Conservation (phyloP, 2,888 invertebrate genomes). For the Phymatocera aterrima region DNA sequence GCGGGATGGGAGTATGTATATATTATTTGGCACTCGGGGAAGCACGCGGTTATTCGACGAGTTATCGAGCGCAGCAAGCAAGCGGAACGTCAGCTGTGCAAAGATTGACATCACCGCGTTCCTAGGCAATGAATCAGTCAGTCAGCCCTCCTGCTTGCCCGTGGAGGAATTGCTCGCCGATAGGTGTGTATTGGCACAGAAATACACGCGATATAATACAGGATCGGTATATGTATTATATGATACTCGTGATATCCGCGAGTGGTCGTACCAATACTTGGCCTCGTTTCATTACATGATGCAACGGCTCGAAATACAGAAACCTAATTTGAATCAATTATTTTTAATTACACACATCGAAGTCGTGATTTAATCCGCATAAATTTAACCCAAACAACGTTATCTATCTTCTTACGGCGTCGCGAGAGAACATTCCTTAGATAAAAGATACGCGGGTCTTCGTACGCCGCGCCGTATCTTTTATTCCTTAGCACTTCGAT, state of each 20-base stretch:
- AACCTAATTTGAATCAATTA: neutral
- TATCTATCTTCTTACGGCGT: neutral
- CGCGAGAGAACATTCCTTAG: neutral
- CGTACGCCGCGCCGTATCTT: neutral
- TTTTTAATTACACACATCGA: neutral
- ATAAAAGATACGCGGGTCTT: neutral
- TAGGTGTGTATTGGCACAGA: slow-evolving; percentile 1
- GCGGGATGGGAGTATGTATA: slow-evolving; percentile 3
- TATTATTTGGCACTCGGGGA: slow-evolving; percentile 7
- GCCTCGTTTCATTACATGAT: no score
- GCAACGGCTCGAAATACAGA: neutral
- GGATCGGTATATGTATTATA: neutral
- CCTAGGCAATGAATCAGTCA: slow-evolving; percentile 59
- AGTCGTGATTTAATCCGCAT: neutral
- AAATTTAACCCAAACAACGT: neutral
- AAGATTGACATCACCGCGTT: slow-evolving; percentile 63
- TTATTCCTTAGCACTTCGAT: neutral
- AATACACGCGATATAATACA: neutral
- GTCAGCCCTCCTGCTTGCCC: no score
- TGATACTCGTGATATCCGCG: neutral
- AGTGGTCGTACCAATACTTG: no score
- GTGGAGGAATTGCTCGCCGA: slow-evolving; percentile 28
- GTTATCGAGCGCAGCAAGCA: slow-evolving; percentile 18
- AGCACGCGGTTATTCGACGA: slow-evolving; percentile 11
- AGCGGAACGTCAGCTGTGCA: slow-evolving; percentile 55